Evolutionary conservation across 2,888 invertebrate species (phyloP), one percentile per base, ranked within the genome.

Genomic region (Bibio marci): DNA sequence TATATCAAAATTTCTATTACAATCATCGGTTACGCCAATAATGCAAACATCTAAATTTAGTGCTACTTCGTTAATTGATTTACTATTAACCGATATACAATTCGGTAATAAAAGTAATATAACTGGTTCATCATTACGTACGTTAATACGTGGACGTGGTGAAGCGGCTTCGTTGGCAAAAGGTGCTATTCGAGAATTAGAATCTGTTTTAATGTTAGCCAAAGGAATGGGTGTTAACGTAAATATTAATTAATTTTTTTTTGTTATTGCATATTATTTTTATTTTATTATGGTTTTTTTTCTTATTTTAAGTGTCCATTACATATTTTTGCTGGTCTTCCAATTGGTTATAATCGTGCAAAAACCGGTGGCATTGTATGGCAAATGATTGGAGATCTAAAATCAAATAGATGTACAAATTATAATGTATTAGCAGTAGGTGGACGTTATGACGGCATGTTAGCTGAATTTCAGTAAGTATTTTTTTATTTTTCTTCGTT

Each of bases 361-460:
- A 45, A 67, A 63, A 47, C 65, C 45, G 64, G 64, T 19, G 73
- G 72, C n/a, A 64, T 72, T 28, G 70, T 72, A 45, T 73, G 73
- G 65, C 68, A 76, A 59, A 67, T 70, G 50, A 48, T 57, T 1
- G 58, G 36, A 10, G 57, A 2, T 47, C 53, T 12, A 41, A 44
- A 2, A 56, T 56, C 2, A 46, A 19, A 19, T 12, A 14, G 59
- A 42, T 62, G 59, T n/a, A 47, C 51, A 2, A 48, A 50, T 0
- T 70, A 65, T 49, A 81, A 71, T 46, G 74, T 90, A 0, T 66
- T 94, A 32, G 91, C 91, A 0, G 80, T 76, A 7, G 94, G 94
- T 0, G 91, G 92, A 30, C 73, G 91, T 48, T 95, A 92, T 50
- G 90, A 94, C 57, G 70, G 71, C 10, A 69, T 92, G 65, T 70